A percentile compares a stretch with the other conserved stretches of the same genome.
These are phyloP conservation scores for Zaprionus ghesquierei DNA, from an alignment of 1,140 invertebrate genomes.

Conservation along the genomic window DNA sequence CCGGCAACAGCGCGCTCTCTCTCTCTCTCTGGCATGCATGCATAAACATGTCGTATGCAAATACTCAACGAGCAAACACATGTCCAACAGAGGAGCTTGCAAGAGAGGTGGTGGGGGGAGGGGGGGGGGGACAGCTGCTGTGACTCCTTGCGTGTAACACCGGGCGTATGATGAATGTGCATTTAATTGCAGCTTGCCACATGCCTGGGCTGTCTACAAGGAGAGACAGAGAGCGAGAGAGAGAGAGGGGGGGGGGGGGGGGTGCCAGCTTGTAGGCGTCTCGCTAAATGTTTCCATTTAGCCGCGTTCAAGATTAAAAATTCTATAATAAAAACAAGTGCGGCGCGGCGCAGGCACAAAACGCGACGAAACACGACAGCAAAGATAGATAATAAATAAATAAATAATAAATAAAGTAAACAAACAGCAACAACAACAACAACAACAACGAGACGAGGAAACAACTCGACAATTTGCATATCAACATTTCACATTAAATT, in stretches of 20 bases:
- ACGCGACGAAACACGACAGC: constrained; percentile 37
- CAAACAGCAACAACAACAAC: constrained; percentile 50
- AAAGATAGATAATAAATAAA: constrained; percentile 68
- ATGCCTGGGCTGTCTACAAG: no score
- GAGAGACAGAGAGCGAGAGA: not conserved
- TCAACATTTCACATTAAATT: constrained; percentile 79
- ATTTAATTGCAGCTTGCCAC: constrained; percentile 62
- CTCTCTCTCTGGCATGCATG: not conserved
- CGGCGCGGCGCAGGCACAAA: not conserved
- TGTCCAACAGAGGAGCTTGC: not conserved
- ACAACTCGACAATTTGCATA: constrained; percentile 61
- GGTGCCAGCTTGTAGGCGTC: constrained; percentile 35
- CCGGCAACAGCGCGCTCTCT: not conserved
- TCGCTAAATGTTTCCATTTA: constrained; percentile 72
- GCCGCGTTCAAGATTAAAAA: constrained; percentile 59
- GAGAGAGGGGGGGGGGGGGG: not conserved
- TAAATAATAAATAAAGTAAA: constrained; percentile 77
- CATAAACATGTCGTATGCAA: constrained; percentile 22
- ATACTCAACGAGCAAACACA: constrained; percentile 40
- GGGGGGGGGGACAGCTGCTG: constrained; percentile 2
- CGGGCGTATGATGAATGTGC: constrained; percentile 68
- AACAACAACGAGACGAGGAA: constrained; percentile 33
- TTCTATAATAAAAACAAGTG: constrained; percentile 20
- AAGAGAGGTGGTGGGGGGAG: not conserved
- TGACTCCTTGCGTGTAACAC: constrained; percentile 32